Conservation (phyloP, 2,113 vertebrate genomes). For the Cephalophus harveyi region DNA sequence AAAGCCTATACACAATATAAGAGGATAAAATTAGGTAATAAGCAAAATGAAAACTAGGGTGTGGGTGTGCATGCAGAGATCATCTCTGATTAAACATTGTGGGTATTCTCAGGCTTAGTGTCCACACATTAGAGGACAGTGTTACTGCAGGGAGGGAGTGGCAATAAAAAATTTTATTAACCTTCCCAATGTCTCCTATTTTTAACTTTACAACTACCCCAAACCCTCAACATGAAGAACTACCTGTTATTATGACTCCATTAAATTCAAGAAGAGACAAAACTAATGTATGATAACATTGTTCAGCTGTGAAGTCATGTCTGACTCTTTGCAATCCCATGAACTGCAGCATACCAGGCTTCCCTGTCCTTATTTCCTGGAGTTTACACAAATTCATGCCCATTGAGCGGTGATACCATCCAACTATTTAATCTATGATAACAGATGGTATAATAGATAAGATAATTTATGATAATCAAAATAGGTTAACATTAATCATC, state of each 20-base stretch:
- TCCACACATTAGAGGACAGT: not conserved
- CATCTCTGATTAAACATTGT: too few relatives aligned
- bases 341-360: not conserved
- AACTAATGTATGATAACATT: not conserved
- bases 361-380: not conserved
- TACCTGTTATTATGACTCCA: not conserved
- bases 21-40: not conserved
- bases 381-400: not conserved
- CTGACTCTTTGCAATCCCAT: not conserved
- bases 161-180: not conserved
- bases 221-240: not conserved
- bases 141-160: too few relatives aligned
- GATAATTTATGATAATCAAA: not conserved
- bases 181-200: not conserved
- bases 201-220: not conserved
- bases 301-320: not conserved
- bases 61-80: not conserved
- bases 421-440: not conserved
- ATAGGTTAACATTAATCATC: not conserved
- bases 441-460: not conserved
- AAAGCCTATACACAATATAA: not conserved
- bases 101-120: too few relatives aligned
- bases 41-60: not conserved
- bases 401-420: not conserved
- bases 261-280: not conserved